Evolutionary conservation across 1,140 invertebrate genomes (phyloP).

Genomic region (Halesus radiatus): DNA sequence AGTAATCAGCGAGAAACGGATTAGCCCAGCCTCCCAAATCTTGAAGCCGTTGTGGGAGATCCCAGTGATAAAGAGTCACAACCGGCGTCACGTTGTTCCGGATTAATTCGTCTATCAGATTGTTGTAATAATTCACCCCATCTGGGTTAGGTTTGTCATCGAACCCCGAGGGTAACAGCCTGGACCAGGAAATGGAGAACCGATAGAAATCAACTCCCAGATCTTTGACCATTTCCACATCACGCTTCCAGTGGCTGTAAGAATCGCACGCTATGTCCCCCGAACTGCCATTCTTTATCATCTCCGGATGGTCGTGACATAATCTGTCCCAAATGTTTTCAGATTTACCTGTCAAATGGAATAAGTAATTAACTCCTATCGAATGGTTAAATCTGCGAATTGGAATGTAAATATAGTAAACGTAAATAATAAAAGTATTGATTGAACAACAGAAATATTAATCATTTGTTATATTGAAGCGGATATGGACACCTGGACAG

Average conservation of each 20-base stretch:
- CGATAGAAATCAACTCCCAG: slow-evolving; percentile 71
- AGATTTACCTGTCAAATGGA: slow-evolving; percentile 65
- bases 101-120: slow-evolving; percentile 71
- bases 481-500: no score
- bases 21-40: slow-evolving; percentile 65
- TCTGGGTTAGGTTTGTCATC: slow-evolving; percentile 67
- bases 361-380: not conserved
- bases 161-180: slow-evolving; percentile 72
- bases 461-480: no score
- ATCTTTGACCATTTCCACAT: slow-evolving; percentile 68
- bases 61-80: slow-evolving; percentile 66
- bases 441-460: no score
- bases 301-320: slow-evolving; percentile 66
- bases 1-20: slow-evolving; percentile 65
- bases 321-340: slow-evolving; percentile 73
- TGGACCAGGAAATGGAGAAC: slow-evolving; percentile 76
- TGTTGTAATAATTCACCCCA: slow-evolving; percentile 73
- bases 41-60: slow-evolving; percentile 64
- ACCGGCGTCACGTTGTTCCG: slow-evolving; percentile 71
- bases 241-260: slow-evolving; percentile 69
- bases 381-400: no score
- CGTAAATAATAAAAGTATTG: no score
- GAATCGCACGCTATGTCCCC: slow-evolving; percentile 65
- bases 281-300: slow-evolving; percentile 69
- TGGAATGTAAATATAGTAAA: no score